Conservation (phyloP, 2,113 vertebrate genomes). For the Pleuronectes platessa region DNA sequence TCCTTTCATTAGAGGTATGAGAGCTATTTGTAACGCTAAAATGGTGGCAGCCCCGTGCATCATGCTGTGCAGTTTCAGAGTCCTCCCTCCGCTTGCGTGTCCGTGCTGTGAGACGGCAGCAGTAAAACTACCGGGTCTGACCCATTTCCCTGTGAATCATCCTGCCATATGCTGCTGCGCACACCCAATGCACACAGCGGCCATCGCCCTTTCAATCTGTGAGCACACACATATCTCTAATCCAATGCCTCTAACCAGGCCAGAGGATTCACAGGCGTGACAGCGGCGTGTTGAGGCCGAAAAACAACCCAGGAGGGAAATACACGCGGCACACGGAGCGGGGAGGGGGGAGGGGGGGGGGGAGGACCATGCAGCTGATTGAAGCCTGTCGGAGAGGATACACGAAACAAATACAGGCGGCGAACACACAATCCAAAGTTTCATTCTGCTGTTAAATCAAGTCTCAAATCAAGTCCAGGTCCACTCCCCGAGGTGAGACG, state of each 20-base stretch:
- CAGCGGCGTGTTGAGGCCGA: background rate
- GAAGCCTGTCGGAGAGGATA: background rate
- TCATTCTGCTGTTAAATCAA: background rate
- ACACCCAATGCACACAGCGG: background rate
- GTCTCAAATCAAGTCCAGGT: background rate
- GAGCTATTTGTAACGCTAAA: constrained; percentile 6
- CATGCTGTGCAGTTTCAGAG: constrained; percentile 4
- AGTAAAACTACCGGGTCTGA: constrained; percentile 33
- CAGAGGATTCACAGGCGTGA: constrained; percentile 11
- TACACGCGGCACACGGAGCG: background rate
- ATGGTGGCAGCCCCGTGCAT: constrained; percentile 9
- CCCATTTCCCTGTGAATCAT: constrained; percentile 53
- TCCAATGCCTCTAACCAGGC: constrained; percentile 9
- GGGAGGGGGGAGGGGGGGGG: too few relatives aligned
- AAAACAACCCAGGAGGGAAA: background rate
- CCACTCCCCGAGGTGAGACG: background rate
- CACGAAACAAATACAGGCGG: background rate
- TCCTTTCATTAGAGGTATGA: background rate
- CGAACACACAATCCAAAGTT: background rate
- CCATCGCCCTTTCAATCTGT: background rate
- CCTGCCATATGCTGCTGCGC: constrained; percentile 17
- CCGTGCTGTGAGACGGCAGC: constrained; percentile 14
- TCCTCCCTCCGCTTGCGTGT: background rate
- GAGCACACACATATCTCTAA: constrained; percentile 2
- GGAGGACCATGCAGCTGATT: too few relatives aligned